Conservation (phyloP, 2,888 invertebrate genomes). For the Emmelina monodactyla region DNA sequence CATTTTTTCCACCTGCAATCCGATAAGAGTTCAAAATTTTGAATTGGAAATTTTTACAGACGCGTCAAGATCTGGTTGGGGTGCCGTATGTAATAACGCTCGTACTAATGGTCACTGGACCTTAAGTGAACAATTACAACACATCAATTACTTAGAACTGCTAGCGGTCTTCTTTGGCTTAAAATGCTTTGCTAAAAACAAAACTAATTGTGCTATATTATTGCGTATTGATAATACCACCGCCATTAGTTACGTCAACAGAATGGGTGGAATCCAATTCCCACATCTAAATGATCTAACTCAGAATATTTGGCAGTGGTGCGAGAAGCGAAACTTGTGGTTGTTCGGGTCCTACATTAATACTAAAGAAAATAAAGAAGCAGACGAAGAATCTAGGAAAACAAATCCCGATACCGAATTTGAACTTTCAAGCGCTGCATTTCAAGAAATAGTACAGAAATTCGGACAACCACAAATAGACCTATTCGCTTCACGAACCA, state of each 20-base stretch:
- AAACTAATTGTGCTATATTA: no score
- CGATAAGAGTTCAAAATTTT: constrained; percentile 4
- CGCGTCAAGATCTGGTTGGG: constrained; percentile 2
- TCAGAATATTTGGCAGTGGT: constrained; percentile 13
- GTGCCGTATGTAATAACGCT: no score
- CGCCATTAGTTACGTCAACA: constrained; percentile 13
- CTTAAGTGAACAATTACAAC: no score
- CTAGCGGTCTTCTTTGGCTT: no score
- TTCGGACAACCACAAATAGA: background rate
- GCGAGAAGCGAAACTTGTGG: constrained; percentile 12
- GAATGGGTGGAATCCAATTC: no score
- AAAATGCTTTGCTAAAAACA: no score
- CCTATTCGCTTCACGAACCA: background rate
- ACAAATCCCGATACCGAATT: no score
- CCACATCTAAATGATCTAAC: constrained; percentile 11
- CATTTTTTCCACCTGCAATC: constrained; percentile 1
- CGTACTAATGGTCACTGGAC: no score
- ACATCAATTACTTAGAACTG: no score
- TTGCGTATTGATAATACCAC: no score
- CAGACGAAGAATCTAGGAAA: constrained; percentile 15
- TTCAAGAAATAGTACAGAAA: no score
- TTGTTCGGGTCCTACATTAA: constrained; percentile 13
- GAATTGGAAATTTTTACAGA: no score
- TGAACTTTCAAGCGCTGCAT: constrained; percentile 6
- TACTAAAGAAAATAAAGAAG: constrained; percentile 10